phyloP scores from a whole-genome alignment of 2,797 vertebrate species.

The Champsocephalus esox region DNA sequence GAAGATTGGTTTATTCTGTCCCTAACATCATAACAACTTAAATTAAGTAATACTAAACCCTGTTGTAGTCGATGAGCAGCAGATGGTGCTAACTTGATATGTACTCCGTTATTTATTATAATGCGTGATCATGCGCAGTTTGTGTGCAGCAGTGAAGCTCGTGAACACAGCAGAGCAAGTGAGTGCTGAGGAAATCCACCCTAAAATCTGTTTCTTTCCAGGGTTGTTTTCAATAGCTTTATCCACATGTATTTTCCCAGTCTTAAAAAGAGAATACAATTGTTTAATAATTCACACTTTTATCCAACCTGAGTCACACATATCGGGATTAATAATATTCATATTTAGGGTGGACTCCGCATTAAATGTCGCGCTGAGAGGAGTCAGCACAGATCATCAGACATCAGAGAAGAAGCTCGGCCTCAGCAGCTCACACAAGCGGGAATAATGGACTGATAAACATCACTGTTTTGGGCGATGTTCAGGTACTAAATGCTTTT shows the following conservation, averaged over 20 bases:
- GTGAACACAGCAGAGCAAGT: background rate
- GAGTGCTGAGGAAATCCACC: slow-evolving; percentile 20
- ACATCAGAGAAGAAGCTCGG: slow-evolving; percentile 27
- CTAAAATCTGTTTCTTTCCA: background rate
- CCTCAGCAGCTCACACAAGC: slow-evolving; percentile 13
- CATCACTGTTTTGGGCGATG: slow-evolving; percentile 53
- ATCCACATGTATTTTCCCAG: fast-evolving
- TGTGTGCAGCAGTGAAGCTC: slow-evolving; percentile 12
- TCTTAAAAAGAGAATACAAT: fast-evolving
- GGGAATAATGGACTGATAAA: slow-evolving; percentile 52
- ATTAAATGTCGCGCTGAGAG: slow-evolving; percentile 32
- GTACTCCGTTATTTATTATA: too few species aligned
- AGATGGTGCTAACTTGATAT: slow-evolving; percentile 38
- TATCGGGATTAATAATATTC: fast-evolving
- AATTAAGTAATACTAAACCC: background rate
- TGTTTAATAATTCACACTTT: fast-evolving
- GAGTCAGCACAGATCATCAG: slow-evolving; percentile 20
- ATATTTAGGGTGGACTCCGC: slow-evolving; percentile 30
- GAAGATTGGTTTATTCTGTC: background rate
- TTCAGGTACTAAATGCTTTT: slow-evolving; percentile 56
- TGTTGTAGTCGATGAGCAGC: slow-evolving; percentile 6
- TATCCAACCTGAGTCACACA: background rate
- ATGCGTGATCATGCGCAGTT: slow-evolving; percentile 29
- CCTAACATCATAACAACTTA: background rate
- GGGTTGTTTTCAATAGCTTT: fast-evolving